A percentile compares a stretch with the other conserved stretches of the same genome.
phyloP scores from a whole-genome alignment of 2,113 vertebrate genomes.

The Polypterus bichir region DNA sequence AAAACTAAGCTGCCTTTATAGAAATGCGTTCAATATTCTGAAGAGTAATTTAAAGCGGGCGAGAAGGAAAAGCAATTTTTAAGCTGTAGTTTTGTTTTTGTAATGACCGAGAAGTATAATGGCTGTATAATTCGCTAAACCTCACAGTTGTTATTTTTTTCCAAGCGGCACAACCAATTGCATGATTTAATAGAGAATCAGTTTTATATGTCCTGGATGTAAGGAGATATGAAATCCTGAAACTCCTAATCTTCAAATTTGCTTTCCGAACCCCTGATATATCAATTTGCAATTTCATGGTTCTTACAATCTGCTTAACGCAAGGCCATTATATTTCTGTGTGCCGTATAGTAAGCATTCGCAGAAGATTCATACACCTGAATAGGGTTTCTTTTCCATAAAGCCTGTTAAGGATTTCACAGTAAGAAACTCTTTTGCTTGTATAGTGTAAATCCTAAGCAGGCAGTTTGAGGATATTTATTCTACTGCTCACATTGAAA shows the following conservation, averaged over 20 bases:
- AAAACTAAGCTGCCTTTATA: background rate
- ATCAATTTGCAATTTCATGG: background rate
- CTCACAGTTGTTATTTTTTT: no score
- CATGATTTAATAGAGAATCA: no score
- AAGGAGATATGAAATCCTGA: background rate
- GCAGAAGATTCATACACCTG: background rate
- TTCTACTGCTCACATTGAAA: background rate
- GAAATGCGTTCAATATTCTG: background rate
- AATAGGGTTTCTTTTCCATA: background rate
- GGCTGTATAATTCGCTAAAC: no score
- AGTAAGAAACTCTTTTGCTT: background rate
- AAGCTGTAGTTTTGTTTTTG: no score
- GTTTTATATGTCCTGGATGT: background rate
- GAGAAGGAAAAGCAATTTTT: no score
- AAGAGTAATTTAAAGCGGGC: no score
- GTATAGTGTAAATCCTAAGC: background rate
- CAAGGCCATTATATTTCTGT: background rate
- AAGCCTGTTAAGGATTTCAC: background rate
- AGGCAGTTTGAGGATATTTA: background rate
- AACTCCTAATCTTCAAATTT: background rate
- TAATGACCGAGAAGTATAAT: no score
- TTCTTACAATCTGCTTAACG: background rate
- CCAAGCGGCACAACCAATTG: no score
- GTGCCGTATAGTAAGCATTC: no score
- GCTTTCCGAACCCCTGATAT: background rate